phyloP scores from a whole-genome alignment of 2,888 invertebrate genomes.

The Neoaliturus tenellus region DNA sequence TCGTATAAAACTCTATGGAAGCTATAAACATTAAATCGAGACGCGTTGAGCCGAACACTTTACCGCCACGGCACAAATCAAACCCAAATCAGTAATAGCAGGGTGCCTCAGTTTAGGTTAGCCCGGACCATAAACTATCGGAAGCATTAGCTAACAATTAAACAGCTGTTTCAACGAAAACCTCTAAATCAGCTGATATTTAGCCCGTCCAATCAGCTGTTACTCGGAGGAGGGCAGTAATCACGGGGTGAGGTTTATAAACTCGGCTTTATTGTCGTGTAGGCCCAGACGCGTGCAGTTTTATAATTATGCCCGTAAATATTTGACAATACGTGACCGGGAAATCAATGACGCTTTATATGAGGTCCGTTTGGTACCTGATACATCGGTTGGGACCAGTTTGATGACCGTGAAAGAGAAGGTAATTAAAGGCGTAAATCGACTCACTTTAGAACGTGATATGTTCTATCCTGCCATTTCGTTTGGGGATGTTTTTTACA shows the following conservation, averaged over 20 bases:
- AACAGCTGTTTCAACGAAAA: neutral
- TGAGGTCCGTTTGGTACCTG: neutral
- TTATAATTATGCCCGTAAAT: conserved; percentile 25
- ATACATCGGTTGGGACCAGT: neutral
- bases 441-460: too few relatives aligned
- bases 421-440: neutral
- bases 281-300: neutral
- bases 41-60: neutral
- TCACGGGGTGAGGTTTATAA: neutral
- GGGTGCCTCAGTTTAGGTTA: neutral
- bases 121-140: neutral
- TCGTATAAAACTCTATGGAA: too few relatives aligned
- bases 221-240: neutral
- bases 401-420: neutral
- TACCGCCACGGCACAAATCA: neutral
- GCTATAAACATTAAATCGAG: too few relatives aligned
- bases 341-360: neutral
- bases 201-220: conserved; percentile 4
- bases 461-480: too few relatives aligned
- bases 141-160: conserved; percentile 17
- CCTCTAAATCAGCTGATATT: conserved; percentile 10
- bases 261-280: conserved; percentile 8
- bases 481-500: too few relatives aligned
- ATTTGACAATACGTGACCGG: conserved; percentile 22
- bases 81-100: conserved; percentile 10